phyloP scores from a whole-genome alignment of 2,113 vertebrate genomes.

The Turnix velox region DNA sequence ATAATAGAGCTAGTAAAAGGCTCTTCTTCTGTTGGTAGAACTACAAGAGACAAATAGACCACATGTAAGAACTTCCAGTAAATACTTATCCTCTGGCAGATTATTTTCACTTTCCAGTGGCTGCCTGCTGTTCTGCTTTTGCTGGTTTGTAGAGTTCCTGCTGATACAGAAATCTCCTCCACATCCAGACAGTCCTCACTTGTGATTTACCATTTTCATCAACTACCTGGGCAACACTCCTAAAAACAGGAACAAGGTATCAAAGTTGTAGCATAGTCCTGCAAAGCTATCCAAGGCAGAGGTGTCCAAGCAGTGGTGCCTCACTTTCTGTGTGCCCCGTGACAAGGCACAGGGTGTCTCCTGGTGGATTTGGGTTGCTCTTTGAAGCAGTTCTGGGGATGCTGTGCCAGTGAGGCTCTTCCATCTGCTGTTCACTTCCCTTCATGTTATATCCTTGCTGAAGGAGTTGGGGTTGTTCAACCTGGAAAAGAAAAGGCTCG shows the following conservation, averaged over 20 bases:
- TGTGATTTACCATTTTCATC: not conserved
- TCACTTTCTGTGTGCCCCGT: not conserved
- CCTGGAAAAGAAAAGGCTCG: too few species aligned
- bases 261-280: not conserved
- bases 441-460: too few species aligned
- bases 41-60: not conserved
- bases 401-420: not conserved
- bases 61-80: not conserved
- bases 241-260: not conserved
- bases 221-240: not conserved
- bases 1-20: not conserved
- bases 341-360: not conserved
- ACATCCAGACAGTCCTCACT: not conserved
- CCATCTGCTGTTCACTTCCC: rapidly evolving
- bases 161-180: not conserved
- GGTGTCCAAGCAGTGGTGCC: not conserved
- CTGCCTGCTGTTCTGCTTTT: not conserved
- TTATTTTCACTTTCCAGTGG: not conserved
- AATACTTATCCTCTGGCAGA: not conserved
- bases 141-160: not conserved
- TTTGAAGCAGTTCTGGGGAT: not conserved
- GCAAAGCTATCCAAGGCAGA: not conserved
- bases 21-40: not conserved
- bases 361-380: not conserved
- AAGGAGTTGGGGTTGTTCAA: too few species aligned